These are phyloP conservation scores for Zosterops borbonicus DNA, from an alignment of 2,113 vertebrate species.

Conservation along the genomic window DNA sequence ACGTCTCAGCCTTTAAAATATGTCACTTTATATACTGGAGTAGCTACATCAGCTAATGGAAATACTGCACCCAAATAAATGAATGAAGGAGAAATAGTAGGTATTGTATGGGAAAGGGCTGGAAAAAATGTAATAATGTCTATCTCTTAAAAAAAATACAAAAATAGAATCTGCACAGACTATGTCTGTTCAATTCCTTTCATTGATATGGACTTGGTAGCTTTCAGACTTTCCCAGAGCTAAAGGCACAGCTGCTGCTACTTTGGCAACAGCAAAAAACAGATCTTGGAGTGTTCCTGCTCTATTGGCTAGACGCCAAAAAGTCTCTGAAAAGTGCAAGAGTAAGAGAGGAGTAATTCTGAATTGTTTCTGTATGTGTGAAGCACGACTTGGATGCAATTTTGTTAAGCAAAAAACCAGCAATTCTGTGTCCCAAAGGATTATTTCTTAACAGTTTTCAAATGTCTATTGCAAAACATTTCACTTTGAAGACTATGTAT, in stretches of 20 bases:
- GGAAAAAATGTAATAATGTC: background rate
- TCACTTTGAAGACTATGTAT: background rate
- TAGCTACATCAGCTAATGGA: background rate
- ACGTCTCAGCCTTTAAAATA: background rate
- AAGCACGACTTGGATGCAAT: background rate
- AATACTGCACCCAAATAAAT: background rate
- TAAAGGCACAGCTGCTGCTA: conserved; percentile 5
- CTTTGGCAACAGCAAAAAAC: background rate
- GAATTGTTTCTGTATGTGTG: background rate
- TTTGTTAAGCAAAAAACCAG: background rate
- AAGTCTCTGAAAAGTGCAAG: background rate
- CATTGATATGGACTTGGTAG: background rate
- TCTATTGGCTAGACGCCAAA: background rate
- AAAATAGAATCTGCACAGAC: background rate
- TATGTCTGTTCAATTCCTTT: background rate
- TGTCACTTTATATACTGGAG: background rate
- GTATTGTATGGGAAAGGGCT: background rate
- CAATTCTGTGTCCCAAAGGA: background rate
- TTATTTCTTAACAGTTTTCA: background rate
- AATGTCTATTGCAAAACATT: background rate
- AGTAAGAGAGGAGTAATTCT: background rate
- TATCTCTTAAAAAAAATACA: background rate
- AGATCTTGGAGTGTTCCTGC: background rate
- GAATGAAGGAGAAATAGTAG: background rate
- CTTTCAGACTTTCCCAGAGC: conserved; percentile 1